Base-by-base conservation (phyloP, 2,888 invertebrate species). In the Andrena fulva region DNA sequence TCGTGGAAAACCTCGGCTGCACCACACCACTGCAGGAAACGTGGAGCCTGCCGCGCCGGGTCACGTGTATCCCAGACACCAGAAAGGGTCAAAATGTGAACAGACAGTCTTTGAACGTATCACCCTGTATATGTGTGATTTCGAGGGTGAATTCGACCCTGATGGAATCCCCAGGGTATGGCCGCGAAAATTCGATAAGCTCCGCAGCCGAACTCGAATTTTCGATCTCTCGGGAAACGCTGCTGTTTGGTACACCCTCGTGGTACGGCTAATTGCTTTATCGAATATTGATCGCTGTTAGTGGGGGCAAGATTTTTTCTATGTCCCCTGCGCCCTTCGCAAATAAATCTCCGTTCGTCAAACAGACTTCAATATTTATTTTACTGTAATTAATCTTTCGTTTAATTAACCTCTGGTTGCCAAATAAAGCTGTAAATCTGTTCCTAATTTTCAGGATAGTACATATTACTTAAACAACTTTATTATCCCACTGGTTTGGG, bases 161-260 rank as follows among this genome's bases (percentile, higher is more conserved):
- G 72, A 64, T 73, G 50, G 54, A 52, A 60, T 84, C 84, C 72
- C 85, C 4, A 52, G 75, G 71, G 84, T 70, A 85, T 60, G 75
- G 73, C 62, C 62, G 70, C 50, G 73, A 79, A 84, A 85, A 85
- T 85, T 84, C 85, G 84, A 85, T 85, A 85, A 85, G 67, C 84
- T 76, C 67, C 71, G 70, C 83, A 59, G 67, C 73, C 68, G 59
- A 80, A 73, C 70, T 68, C 73, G 77, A 82, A 84, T 77, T 79
- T 76, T 74, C 70, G 50, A 62, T 60, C 82, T 70, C 82, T 48
- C 7, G 77, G 78, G 77, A 71, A 16, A 20, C 67, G 42, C 56
- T 24, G 77, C 70, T 82, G 82, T 82, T 78, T 78, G 70, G 52
- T 52, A 67, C 77, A 78, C 29, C 78, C 77, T 50, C 60, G 8